Base-by-base conservation (phyloP, 1,140 invertebrate species). In the Stegodyphus dumicola region DNA sequence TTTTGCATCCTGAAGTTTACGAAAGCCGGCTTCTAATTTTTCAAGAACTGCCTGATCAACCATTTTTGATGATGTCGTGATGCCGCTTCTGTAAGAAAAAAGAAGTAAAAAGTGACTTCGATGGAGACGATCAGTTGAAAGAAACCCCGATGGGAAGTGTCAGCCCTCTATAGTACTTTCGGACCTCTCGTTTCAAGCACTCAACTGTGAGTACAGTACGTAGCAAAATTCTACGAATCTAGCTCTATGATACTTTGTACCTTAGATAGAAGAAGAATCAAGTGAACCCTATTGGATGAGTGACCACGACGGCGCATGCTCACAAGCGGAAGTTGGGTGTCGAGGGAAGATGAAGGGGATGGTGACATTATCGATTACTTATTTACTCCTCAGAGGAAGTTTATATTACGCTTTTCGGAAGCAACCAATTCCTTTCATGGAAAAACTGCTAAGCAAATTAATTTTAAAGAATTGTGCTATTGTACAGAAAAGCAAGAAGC, bases 11-110 rank as follows among this genome's bases (percentile, higher is more conserved):
- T 93, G 92, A 89, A 98, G 92, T 92, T 97, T 97, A 92, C 94
- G 93, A 92, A 94, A 97, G 89, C 95, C 96, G 90, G 94, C 93
- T 92, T 97, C 96, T 91, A 98, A 92, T 92, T 97, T 97, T 90
- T 96, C 95, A 13, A 79, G 17, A 79, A 70, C 66, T 65, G 75
- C 86, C 74, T 87, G 75, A 54, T 85, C 77, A n/a, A 78, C 77
- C 83, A 86, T 87, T 76, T 87, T 86, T 53, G 75, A 85, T 7
- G 80, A 49, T 9, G 69, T 49, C 10, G 53, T 33, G 69, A 73
- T 64, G 7, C 77, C 60, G 48, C 69, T 81, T 76, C 81, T 77
- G 54, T 1, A 67, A 85, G 7, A 85, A 70, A 69, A 77, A 64
- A 10, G 53, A 66, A 69, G 4, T 17, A 51, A 85, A 77, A 33